Conservation (phyloP, 37 sponge, comb jelly and placozoan species). For the Beroe ovata region DNA sequence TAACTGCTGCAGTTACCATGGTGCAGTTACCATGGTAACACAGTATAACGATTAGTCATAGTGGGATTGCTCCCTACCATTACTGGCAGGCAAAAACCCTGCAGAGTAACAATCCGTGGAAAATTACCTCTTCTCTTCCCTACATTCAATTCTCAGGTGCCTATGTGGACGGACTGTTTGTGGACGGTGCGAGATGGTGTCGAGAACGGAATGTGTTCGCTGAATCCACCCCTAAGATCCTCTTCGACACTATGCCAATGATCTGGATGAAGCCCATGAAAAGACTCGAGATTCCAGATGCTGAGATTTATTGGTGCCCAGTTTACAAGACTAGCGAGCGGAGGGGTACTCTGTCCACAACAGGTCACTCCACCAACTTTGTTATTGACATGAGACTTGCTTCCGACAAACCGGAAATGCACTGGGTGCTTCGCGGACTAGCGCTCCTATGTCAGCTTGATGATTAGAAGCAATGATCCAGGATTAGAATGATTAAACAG, state of each 20-base stretch:
- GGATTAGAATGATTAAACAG: no score
- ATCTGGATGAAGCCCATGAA: constrained; percentile 94
- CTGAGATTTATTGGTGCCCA: constrained; percentile 81
- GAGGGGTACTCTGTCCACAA: constrained; percentile 94
- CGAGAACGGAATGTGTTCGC: constrained; percentile 84
- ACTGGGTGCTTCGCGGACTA: constrained; percentile 97
- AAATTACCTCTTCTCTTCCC: no score
- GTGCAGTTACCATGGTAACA: no score
- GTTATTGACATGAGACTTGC: constrained; percentile 93
- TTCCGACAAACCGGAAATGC: constrained; percentile 89
- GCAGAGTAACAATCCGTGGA: no score
- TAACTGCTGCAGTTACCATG: no score
- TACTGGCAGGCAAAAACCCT: no score
- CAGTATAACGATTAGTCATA: no score
- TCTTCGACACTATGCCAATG: constrained; percentile 97
- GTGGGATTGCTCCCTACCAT: no score
- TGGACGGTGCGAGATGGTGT: constrained; percentile 97
- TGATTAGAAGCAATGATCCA: constrained; percentile 77
- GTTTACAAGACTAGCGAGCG: constrained; percentile 99
- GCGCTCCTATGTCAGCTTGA: constrained; percentile 99
- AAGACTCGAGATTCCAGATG: constrained; percentile 84
- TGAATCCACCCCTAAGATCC: constrained; percentile 92
- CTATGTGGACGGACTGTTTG: constrained; percentile 90
- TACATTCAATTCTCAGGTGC: constrained; percentile 86
- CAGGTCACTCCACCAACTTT: constrained; percentile 99